Base-by-base conservation (phyloP, 2,113 vertebrate genomes). In the Thamnaconus septentrionalis region DNA sequence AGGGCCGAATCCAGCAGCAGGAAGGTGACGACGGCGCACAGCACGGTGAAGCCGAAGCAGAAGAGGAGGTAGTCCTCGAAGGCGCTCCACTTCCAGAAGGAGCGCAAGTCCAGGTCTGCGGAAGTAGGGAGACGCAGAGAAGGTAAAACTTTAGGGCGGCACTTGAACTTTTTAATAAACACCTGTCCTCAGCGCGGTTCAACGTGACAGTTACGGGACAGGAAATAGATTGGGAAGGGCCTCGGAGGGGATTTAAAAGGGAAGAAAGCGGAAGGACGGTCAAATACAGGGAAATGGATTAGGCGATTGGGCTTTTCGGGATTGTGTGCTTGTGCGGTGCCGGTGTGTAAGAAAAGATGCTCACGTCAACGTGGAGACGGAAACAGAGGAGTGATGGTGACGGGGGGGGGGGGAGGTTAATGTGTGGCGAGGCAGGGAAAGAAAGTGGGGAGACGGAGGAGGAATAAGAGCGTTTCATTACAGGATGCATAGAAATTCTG, bases 61-160 rank as follows among this genome's bases (percentile, higher is more conserved):
- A 92, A 94, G 45, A 93, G 80, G 57, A 93, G 76, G 76, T 93
- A 93, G 83, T 94, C 93, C 69, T 93, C 91, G 46, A 93, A 92
- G 0, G 73, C 79, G 6, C 76, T 92, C 93, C 92, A 94, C 79
- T 80, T 86, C 93, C 93, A 94, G 76, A 94, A 93, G 83, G 92
- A 90, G 4, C 66, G 64, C 0, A 87, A 12, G 61, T 93, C 86
- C 72, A 93, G 71, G 54, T 94, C 93, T 94, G 73, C 3, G 53
- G 52, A 5, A 9, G 10, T 10, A 5, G 44, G 51, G 12, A 55
- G 1, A 49, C 46, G 53, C 12, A 45, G 5, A 56, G 46, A 59
- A 6, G 8, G 8, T 53, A 39, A 7, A 43, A 51, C 3, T 9
- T 44, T 4, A 3, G n/a, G 18, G 18, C 18, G 1, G 18, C 18